Evolutionary conservation across 92 coral and sea anemone species (phyloP).

Genomic region (Pocillopora meandrina): DNA sequence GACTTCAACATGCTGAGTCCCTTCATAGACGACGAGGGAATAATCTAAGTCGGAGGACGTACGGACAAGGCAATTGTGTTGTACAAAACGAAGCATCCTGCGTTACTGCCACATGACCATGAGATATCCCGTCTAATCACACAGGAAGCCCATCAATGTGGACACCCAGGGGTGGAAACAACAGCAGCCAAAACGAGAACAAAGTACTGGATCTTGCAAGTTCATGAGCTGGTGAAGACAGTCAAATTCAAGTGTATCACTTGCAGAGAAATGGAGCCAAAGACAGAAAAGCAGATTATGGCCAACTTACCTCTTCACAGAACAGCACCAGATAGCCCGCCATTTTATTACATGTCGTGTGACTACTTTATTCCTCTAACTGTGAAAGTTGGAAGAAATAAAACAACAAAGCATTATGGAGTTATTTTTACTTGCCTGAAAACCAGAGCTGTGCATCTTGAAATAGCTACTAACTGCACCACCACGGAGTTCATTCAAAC

Average conservation of each 20-base stretch:
- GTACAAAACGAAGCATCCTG: conserved; percentile 30
- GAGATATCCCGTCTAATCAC: conserved; percentile 13
- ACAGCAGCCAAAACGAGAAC: conserved; percentile 14
- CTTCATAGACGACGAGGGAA: conserved; percentile 25
- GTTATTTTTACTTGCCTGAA: conserved; percentile 49
- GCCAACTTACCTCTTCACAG: conserved; percentile 38
- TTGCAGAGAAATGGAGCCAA: conserved; percentile 46
- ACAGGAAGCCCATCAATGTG: background rate
- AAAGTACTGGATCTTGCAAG: conserved; percentile 9
- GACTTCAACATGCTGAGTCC: background rate
- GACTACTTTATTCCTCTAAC: conserved; percentile 48
- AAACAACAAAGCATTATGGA: conserved; percentile 25
- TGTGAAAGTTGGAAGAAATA: conserved; percentile 42
- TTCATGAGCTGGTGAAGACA: conserved; percentile 41
- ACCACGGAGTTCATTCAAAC: conserved; percentile 60
- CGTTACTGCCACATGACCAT: conserved; percentile 10
- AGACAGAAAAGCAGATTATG: conserved; percentile 37
- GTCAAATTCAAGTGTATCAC: conserved; percentile 40
- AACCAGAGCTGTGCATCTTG: conserved; percentile 61
- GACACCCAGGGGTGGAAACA: conserved; percentile 22
- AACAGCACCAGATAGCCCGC: conserved; percentile 40
- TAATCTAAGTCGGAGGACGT: conserved; percentile 56
- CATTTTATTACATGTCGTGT: conserved; percentile 36
- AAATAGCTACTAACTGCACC: background rate
- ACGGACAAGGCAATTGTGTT: conserved; percentile 36